phyloP scores from a whole-genome alignment of 30 jellyfish, hydroid and myxozoan genomes.

The Aurelia aurita region DNA sequence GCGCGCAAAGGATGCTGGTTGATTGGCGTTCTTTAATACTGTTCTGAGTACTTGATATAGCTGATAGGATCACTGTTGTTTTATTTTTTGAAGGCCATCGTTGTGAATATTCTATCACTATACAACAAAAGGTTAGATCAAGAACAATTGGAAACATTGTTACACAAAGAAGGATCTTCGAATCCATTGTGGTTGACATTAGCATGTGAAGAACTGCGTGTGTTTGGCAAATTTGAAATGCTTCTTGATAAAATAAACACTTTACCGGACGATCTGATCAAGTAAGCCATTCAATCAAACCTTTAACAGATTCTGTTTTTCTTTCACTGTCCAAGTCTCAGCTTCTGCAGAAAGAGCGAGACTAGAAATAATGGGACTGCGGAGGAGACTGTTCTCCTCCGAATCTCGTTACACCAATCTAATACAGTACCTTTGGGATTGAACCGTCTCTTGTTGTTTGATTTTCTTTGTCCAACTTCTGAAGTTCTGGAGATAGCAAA shows the following conservation, averaged over 20 bases:
- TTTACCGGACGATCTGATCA: slow-evolving; percentile 94
- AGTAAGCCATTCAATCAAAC: slow-evolving; percentile 25
- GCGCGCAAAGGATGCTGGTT: too few relatives aligned
- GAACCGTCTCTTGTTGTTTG: too few relatives aligned
- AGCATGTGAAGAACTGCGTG: slow-evolving; percentile 98
- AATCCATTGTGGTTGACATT: slow-evolving; percentile 98
- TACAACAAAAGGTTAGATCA: slow-evolving; percentile 91
- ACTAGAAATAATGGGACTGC: too few relatives aligned
- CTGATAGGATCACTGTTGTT: neutral
- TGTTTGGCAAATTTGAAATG: slow-evolving; percentile 85
- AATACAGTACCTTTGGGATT: too few relatives aligned
- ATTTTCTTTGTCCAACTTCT: too few relatives aligned
- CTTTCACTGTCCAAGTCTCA: too few relatives aligned
- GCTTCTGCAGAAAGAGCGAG: too few relatives aligned
- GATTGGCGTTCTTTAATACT: too few relatives aligned
- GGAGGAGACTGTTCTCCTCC: too few relatives aligned
- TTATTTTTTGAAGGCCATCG: slow-evolving; percentile 79
- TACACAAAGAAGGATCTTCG: slow-evolving; percentile 88
- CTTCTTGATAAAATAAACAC: slow-evolving; percentile 78
- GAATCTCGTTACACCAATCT: too few relatives aligned
- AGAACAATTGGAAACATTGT: slow-evolving; percentile 81
- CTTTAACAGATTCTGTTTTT: neutral
- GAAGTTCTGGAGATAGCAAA: too few relatives aligned
- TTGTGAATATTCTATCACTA: slow-evolving; percentile 81
- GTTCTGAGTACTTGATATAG: too few relatives aligned